phyloP scores from a whole-genome alignment of 2,888 invertebrate genomes.

The Oscheius sp. region DNA sequence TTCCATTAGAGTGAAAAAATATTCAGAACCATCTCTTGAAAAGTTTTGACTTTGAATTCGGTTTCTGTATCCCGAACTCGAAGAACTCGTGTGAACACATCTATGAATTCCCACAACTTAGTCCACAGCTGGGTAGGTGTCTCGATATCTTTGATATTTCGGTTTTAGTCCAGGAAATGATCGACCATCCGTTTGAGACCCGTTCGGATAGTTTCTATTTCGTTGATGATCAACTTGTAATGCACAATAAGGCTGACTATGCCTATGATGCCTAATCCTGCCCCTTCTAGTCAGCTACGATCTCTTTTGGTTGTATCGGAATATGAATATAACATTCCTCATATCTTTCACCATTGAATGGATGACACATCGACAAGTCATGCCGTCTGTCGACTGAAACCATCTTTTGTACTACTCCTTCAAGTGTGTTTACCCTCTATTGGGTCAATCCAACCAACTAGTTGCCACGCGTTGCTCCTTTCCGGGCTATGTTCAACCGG shows the following conservation, averaged over 20 bases:
- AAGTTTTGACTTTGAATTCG: constrained; percentile 99
- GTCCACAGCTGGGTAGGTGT: constrained; percentile 73
- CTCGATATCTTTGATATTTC: not conserved
- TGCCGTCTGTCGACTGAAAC: not conserved
- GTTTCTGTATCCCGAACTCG: constrained; percentile 97
- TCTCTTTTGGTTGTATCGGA: not conserved
- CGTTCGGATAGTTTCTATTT: constrained; percentile 99
- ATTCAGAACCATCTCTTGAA: constrained; percentile 88
- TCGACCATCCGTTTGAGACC: constrained; percentile 92
- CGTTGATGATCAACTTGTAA: constrained; percentile 92
- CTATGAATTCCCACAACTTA: constrained; percentile 93
- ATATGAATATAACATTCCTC: too few species aligned
- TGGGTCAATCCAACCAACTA: too few species aligned
- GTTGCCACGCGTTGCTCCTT: too few species aligned
- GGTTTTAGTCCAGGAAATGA: constrained; percentile 86
- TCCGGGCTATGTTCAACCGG: too few species aligned
- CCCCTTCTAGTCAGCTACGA: not conserved
- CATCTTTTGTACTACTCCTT: not conserved
- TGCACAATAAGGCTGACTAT: constrained; percentile 99
- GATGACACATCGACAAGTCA: too few species aligned
- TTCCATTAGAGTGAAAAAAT: not conserved
- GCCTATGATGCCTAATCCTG: constrained; percentile 81
- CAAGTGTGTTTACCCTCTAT: not conserved
- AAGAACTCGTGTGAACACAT: constrained; percentile 98
- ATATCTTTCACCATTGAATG: too few species aligned